Evolutionary conservation across 2,113 vertebrate species (phyloP).

Genomic region (Sardina pilchardus): DNA sequence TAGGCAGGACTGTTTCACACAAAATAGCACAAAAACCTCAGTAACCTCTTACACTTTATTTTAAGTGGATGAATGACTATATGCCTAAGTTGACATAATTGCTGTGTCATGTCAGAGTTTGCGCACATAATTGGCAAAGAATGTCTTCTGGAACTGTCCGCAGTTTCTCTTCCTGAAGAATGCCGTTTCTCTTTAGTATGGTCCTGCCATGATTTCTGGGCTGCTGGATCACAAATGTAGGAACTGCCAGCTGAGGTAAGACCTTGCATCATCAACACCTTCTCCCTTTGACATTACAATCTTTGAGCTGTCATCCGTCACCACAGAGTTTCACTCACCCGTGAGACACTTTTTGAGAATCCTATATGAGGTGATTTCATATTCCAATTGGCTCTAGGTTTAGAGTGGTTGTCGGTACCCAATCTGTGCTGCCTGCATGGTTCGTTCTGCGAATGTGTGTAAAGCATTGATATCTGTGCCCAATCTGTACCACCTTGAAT

Average conservation of each 20-base stretch:
- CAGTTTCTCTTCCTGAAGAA: not conserved
- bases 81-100: not conserved
- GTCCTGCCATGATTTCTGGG: not conserved
- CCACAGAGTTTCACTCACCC: not conserved
- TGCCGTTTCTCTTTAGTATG: not conserved
- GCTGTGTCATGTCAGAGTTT: not conserved
- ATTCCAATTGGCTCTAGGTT: conserved; percentile 7
- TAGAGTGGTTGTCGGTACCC: not conserved
- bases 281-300: conserved; percentile 20
- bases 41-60: not conserved
- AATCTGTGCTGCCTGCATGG: too few relatives aligned
- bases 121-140: not conserved
- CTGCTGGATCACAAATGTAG: not conserved
- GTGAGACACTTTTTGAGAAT: not conserved
- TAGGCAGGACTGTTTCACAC: too few relatives aligned
- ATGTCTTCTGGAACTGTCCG: not conserved
- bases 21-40: not conserved
- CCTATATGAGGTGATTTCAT: not conserved
- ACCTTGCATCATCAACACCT: conserved; percentile 12
- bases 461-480: too few relatives aligned
- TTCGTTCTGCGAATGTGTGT: too few relatives aligned
- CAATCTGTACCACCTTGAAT: too few relatives aligned
- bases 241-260: conserved; percentile 8
- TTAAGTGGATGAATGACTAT: not conserved
- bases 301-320: conserved; percentile 10